phyloP scores from a whole-genome alignment of 2,113 vertebrate species.

The Gallinago media region DNA sequence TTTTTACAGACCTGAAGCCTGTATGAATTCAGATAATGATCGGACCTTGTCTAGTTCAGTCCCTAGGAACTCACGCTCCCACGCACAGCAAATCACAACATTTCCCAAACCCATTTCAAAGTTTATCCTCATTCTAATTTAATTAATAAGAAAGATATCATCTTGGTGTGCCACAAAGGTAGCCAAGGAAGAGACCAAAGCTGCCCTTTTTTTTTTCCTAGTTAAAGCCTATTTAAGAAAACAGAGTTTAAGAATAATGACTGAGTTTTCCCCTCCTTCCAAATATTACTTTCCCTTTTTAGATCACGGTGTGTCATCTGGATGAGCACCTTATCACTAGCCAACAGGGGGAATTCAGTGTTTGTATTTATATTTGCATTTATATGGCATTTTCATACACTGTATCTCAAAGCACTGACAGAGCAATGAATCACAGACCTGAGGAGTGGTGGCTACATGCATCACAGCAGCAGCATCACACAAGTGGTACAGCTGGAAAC shows the following conservation, averaged over 20 bases:
- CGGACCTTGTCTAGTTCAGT: neutral
- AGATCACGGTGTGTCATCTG: conserved; percentile 76
- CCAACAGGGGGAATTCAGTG: conserved; percentile 72
- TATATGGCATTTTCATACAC: conserved; percentile 80
- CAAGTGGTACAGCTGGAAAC: conserved; percentile 24
- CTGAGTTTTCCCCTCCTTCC: neutral
- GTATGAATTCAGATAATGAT: neutral
- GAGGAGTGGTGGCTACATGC: conserved; percentile 62
- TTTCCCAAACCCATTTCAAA: neutral
- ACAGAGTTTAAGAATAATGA: conserved; percentile 42
- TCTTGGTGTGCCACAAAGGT: neutral
- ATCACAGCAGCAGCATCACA: neutral
- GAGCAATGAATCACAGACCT: conserved; percentile 79
- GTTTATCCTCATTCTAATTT: conserved; percentile 37
- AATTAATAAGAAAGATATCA: conserved; percentile 37
- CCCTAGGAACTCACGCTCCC: neutral
- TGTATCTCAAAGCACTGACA: conserved; percentile 77
- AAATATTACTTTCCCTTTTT: conserved; percentile 71
- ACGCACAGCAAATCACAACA: neutral
- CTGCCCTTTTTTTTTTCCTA: neutral
- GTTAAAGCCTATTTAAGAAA: conserved; percentile 39
- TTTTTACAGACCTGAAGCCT: neutral
- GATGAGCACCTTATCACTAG: conserved; percentile 81
- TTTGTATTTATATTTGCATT: conserved; percentile 84
- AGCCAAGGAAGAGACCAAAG: neutral